Percentiles rank a stretch among this genome's conserved stretches.
These are phyloP conservation scores for Plutomurus gul DNA, from an alignment of 1,140 invertebrate species.

Conservation along the genomic window DNA sequence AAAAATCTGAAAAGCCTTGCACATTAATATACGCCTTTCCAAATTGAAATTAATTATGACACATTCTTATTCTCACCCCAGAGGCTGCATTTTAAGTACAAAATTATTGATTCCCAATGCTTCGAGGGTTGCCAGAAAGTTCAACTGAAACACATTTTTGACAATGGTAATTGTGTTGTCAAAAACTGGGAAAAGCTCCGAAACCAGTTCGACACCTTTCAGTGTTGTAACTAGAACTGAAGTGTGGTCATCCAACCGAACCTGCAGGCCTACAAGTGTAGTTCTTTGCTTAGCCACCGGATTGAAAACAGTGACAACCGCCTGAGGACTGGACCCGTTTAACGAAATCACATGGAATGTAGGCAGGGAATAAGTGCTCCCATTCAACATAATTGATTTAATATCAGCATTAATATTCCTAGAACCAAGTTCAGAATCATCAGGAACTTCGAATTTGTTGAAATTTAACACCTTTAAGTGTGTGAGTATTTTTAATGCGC, in stretches of 20 bases:
- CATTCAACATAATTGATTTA: conserved; percentile 46
- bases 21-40: too few species aligned
- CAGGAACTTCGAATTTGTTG: not conserved
- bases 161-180: conserved; percentile 44
- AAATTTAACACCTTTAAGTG: conserved; percentile 13
- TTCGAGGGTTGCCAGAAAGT: conserved; percentile 41
- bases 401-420: not conserved
- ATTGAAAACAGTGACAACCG: conserved; percentile 73
- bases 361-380: conserved; percentile 59
- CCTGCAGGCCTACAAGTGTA: conserved; percentile 70
- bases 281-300: conserved; percentile 66
- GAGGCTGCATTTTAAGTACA: conserved; percentile 3
- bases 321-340: conserved; percentile 59
- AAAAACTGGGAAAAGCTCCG: conserved; percentile 73
- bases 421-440: not conserved
- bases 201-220: conserved; percentile 63
- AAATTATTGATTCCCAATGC: conserved; percentile 42
- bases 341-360: conserved; percentile 59
- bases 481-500: conserved; percentile 66
- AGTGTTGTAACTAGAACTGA: conserved; percentile 61
- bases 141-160: conserved; percentile 38
- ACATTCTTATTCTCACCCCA: not conserved
- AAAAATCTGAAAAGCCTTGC: not conserved
- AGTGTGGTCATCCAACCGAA: conserved; percentile 62
- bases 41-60: not conserved